Evolutionary conservation across 2,888 invertebrate species (phyloP).

Genomic region (Silvanus unidentatus): DNA sequence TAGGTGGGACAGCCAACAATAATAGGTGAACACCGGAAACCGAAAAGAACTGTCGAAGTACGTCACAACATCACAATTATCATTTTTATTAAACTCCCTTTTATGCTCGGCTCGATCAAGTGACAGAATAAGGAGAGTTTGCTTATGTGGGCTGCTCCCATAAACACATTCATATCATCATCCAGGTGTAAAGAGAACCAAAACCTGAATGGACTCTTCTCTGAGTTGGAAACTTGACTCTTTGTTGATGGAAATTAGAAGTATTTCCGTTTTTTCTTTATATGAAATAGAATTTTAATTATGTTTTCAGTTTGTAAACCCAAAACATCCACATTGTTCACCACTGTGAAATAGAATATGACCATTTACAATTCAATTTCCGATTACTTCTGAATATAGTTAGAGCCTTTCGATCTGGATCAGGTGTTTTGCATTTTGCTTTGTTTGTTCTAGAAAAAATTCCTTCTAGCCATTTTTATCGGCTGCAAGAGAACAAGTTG

Average conservation of each 20-base stretch:
- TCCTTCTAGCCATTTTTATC: too few relatives aligned
- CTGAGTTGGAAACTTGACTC: conserved; percentile 27
- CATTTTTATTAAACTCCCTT: conserved; percentile 10
- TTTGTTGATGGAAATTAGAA: conserved; percentile 32
- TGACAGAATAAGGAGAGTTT: conserved; percentile 18
- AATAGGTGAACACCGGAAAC: conserved; percentile 9
- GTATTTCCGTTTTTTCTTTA: not conserved
- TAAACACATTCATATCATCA: conserved; percentile 8
- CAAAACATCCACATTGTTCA: conserved; percentile 1
- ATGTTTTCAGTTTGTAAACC: not conserved
- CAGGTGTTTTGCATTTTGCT: too few relatives aligned
- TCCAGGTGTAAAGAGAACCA: conserved; percentile 27
- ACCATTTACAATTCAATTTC: too few relatives aligned
- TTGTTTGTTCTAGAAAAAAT: too few relatives aligned
- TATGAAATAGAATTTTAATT: not conserved
- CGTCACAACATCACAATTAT: conserved; percentile 24
- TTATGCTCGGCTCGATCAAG: conserved; percentile 11
- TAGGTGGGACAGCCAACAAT: conserved; percentile 26
- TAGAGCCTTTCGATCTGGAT: too few relatives aligned
- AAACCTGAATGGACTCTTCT: conserved; percentile 6
- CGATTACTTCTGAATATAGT: too few relatives aligned
- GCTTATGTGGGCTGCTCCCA: not conserved
- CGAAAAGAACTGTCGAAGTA: conserved; percentile 20
- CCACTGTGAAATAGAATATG: not conserved
- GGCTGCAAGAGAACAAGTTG: too few relatives aligned